phyloP scores from a whole-genome alignment of 2,797 vertebrate species.

The Enteromius mattozi region DNA sequence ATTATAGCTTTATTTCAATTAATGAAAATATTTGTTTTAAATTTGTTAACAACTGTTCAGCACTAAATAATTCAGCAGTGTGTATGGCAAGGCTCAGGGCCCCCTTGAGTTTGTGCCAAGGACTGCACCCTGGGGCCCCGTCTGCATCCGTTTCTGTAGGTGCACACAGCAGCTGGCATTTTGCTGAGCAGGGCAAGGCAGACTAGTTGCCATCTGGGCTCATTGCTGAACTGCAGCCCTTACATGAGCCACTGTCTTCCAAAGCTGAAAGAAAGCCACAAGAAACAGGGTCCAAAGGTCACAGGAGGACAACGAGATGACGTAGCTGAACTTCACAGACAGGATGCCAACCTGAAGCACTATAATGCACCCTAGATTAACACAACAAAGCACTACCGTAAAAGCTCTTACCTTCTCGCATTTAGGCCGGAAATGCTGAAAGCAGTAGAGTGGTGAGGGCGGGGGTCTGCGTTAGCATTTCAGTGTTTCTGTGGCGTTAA shows the following conservation, averaged over 20 bases:
- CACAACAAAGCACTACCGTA: slow-evolving; percentile 23
- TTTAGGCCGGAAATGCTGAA: slow-evolving; percentile 14
- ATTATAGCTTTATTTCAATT: not conserved
- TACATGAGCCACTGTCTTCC: slow-evolving; percentile 5
- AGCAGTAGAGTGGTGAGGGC: slow-evolving; percentile 9
- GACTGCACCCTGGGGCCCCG: slow-evolving; percentile 18
- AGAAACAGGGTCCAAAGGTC: slow-evolving; percentile 6
- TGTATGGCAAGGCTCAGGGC: not conserved
- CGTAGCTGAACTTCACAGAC: slow-evolving; percentile 9
- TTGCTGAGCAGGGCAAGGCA: slow-evolving; percentile 50
- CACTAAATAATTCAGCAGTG: not conserved
- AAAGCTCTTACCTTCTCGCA: slow-evolving; percentile 17
- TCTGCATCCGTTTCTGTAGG: slow-evolving; percentile 49
- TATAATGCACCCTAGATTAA: slow-evolving; percentile 27
- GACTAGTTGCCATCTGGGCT: slow-evolving; percentile 69
- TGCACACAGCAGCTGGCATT: slow-evolving; percentile 70
- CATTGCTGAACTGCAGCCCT: slow-evolving; percentile 36
- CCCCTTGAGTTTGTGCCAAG: not conserved
- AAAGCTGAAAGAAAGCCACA: slow-evolving; percentile 1
- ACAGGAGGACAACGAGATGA: slow-evolving; percentile 25
- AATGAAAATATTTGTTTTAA: not conserved
- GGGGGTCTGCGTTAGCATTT: slow-evolving; percentile 12
- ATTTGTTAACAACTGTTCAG: not conserved
- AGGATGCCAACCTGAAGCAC: not conserved
- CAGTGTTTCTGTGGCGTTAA: slow-evolving; percentile 31